A percentile compares a stretch with the other conserved stretches of the same genome.
Conservation (phyloP, 2,888 invertebrate genomes). For the Fragum whitleyi region DNA sequence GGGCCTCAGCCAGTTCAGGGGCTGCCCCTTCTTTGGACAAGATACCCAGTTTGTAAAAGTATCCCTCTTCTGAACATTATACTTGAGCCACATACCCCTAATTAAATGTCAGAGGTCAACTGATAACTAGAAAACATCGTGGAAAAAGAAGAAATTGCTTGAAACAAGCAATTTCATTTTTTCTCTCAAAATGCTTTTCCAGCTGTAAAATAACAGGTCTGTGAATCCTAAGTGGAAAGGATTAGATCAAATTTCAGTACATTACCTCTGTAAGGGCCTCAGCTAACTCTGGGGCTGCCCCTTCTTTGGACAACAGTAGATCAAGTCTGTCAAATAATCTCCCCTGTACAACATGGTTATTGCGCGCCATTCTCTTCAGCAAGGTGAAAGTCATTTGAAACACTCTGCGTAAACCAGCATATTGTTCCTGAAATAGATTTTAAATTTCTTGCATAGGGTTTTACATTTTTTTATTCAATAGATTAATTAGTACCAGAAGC, state of each 20-base stretch:
- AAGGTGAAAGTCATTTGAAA: slow-evolving; percentile 81
- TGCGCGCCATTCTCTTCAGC: slow-evolving; percentile 78
- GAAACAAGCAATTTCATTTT: too few species aligned
- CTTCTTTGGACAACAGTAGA: slow-evolving; percentile 79
- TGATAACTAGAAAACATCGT: too few species aligned
- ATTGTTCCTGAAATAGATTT: slow-evolving; percentile 76
- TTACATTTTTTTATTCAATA: too few species aligned
- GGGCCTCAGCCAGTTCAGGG: slow-evolving; percentile 78
- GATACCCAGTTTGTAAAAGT: slow-evolving; percentile 83
- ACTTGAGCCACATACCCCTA: too few species aligned
- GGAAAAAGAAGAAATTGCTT: too few species aligned
- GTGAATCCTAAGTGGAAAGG: too few species aligned
- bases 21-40: slow-evolving; percentile 81
- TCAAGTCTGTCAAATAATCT: slow-evolving; percentile 83
- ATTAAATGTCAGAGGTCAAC: too few species aligned
- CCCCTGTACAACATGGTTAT: slow-evolving; percentile 81
- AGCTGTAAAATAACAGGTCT: too few species aligned
- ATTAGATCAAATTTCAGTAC: too few species aligned
- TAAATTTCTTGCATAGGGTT: too few species aligned
- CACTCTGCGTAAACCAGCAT: slow-evolving; percentile 77
- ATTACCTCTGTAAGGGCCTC: slow-evolving; percentile 79
- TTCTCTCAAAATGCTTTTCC: too few species aligned
- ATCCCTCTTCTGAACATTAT: slow-evolving; percentile 80
- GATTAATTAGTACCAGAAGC: too few species aligned
- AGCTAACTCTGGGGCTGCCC: slow-evolving; percentile 80